These are phyloP conservation scores for Champsocephalus esox DNA, from an alignment of 2,797 vertebrate genomes.

Conservation along the genomic window DNA sequence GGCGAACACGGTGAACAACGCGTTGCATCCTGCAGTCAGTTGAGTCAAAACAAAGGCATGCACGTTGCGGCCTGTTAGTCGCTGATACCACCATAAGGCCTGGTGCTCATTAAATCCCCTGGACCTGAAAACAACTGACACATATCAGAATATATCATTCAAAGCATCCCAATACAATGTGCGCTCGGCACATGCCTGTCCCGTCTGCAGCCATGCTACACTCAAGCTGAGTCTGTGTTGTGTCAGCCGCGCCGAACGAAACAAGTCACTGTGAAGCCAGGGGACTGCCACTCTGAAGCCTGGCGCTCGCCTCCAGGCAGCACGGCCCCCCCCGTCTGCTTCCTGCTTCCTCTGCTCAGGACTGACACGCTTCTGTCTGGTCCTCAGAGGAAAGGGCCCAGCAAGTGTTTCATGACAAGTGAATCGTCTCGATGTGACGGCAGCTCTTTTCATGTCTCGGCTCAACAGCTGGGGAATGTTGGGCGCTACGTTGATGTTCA, in stretches of 20 bases:
- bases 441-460: background rate
- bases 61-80: too few species aligned
- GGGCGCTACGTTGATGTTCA: background rate
- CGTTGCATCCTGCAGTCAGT: too few species aligned
- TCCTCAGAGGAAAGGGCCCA: background rate
- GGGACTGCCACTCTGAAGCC: constrained; percentile 9
- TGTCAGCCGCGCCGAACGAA: constrained; percentile 1
- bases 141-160: too few species aligned
- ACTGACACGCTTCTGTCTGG: background rate
- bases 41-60: too few species aligned
- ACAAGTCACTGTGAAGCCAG: constrained; percentile 18
- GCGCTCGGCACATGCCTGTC: too few species aligned
- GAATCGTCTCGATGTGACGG: background rate
- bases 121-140: too few species aligned
- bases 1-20: too few species aligned
- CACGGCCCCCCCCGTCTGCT: background rate
- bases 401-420: constrained; percentile 1
- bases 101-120: too few species aligned
- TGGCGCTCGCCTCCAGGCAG: constrained; percentile 12
- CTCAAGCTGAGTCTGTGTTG: constrained; percentile 13
- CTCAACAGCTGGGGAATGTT: background rate
- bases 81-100: too few species aligned
- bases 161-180: background rate
- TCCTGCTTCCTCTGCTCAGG: background rate
- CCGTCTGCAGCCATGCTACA: background rate